These are phyloP conservation scores for Clarias batrachus DNA, from an alignment of 2,113 vertebrate species.

Conservation along the genomic window DNA sequence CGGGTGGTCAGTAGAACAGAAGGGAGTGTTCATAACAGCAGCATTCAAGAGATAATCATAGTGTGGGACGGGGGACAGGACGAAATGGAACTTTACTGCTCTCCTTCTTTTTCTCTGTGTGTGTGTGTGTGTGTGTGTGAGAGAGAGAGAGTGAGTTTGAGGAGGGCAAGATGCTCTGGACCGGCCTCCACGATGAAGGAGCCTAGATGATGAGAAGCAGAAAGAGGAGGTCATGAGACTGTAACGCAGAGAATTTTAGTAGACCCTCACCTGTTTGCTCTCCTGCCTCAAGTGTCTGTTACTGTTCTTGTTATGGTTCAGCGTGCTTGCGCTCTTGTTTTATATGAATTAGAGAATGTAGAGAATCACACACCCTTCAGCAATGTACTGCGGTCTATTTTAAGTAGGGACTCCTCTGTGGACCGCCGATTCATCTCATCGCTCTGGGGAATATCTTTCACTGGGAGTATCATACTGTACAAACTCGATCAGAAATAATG, in stretches of 20 bases:
- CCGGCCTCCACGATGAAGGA: background rate
- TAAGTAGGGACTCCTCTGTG: background rate
- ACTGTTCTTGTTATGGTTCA: background rate
- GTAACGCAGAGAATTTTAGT: background rate
- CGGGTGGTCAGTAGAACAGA: background rate
- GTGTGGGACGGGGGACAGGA: conserved; percentile 41
- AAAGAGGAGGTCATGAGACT: background rate
- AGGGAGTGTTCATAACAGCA: background rate
- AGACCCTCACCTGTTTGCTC: background rate
- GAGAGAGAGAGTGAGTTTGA: background rate
- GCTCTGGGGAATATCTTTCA: background rate
- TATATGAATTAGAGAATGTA: conserved; percentile 8
- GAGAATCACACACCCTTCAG: background rate
- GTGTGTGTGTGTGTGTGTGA: background rate
- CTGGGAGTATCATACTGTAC: background rate
- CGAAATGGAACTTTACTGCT: conserved; percentile 18
- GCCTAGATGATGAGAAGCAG: background rate
- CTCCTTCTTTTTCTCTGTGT: background rate
- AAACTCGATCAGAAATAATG: background rate
- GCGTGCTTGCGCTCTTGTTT: background rate
- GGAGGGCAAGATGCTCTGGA: background rate
- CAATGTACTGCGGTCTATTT: conserved; percentile 7
- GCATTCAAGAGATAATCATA: conserved; percentile 36
- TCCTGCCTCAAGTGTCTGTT: background rate
- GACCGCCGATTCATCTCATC: background rate